Conservation (phyloP, 2,113 vertebrate species). For the Aegithalos caudatus region DNA sequence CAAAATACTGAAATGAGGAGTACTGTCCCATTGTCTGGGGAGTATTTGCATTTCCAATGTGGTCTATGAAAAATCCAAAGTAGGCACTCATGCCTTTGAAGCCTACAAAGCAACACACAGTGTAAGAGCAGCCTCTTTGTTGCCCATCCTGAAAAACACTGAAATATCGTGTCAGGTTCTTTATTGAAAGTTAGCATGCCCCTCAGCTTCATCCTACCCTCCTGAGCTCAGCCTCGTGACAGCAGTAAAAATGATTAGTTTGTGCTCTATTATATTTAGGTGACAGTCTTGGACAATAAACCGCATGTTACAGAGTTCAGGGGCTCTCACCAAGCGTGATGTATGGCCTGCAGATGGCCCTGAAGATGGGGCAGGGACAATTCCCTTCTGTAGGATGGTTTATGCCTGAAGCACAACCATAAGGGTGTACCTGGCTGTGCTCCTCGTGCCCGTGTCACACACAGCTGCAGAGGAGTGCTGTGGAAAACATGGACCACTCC, state of each 20-base stretch:
- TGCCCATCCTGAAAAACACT: not conserved
- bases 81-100: not conserved
- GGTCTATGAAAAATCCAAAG: not conserved
- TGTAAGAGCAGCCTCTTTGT: not conserved
- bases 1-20: not conserved
- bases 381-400: not conserved
- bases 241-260: slow-evolving; percentile 42
- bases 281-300: slow-evolving; percentile 29
- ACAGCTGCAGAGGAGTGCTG: not conserved
- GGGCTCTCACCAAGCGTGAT: not conserved
- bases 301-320: not conserved
- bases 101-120: not conserved
- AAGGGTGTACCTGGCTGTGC: not conserved
- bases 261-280: slow-evolving; percentile 29
- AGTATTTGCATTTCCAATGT: not conserved
- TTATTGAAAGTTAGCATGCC: not conserved
- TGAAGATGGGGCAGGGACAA: not conserved
- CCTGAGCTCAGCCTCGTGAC: not conserved
- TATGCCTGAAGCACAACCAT: not conserved
- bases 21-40: not conserved
- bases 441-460: rapidly evolving
- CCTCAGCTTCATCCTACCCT: not conserved
- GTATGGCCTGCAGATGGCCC: not conserved
- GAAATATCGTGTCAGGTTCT: not conserved
- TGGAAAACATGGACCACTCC: not conserved